These are phyloP conservation scores for Penaeus vannamei DNA, from an alignment of 1,140 invertebrate genomes.

Conservation along the genomic window DNA sequence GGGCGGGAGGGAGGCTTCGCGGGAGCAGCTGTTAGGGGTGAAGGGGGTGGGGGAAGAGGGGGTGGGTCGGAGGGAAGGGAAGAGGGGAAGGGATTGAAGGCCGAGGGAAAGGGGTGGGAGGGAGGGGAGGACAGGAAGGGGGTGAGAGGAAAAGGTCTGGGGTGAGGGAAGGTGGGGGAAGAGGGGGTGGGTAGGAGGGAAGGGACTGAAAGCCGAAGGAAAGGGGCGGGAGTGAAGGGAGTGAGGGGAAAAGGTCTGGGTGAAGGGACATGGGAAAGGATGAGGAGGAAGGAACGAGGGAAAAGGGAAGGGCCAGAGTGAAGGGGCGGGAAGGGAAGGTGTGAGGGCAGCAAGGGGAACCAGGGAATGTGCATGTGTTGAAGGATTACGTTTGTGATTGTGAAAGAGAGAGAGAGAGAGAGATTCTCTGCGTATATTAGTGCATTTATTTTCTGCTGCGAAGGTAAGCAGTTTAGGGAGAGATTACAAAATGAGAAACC, in stretches of 20 bases:
- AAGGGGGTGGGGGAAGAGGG: not conserved
- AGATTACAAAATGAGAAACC: too few species aligned
- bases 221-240: not conserved
- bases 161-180: not conserved
- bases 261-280: not conserved
- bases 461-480: too few species aligned
- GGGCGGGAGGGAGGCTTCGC: too few species aligned
- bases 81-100: not conserved
- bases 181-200: not conserved
- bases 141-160: not conserved
- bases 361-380: too few species aligned
- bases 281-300: not conserved
- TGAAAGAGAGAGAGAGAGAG: too few species aligned
- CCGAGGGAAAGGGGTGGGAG: not conserved
- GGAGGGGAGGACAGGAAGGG: not conserved
- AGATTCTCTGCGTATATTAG: too few species aligned
- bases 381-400: too few species aligned
- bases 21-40: not conserved
- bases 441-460: too few species aligned
- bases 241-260: not conserved
- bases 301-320: too few species aligned
- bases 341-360: too few species aligned
- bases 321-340: too few species aligned
- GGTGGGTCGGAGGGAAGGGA: not conserved
- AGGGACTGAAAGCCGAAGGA: not conserved